Evolutionary conservation across 2,797 vertebrate species (phyloP).

Genomic region (Liasis olivaceus): DNA sequence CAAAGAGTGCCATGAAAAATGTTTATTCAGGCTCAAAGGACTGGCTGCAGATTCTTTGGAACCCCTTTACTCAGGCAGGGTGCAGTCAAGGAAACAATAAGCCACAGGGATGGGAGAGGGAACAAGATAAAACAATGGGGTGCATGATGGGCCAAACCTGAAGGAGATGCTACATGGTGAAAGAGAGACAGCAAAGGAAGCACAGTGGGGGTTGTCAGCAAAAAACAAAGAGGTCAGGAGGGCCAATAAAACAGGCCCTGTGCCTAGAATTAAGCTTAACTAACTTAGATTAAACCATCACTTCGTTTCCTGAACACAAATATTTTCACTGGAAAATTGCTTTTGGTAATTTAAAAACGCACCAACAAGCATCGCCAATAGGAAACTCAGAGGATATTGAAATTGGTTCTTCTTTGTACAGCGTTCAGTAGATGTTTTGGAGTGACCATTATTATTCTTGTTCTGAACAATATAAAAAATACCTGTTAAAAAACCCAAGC

Average conservation of each 20-base stretch:
- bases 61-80: not conserved
- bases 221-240: not conserved
- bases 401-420: not conserved
- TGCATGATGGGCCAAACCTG: not conserved
- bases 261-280: not conserved
- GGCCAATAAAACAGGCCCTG: not conserved
- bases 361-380: not conserved
- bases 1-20: slow-evolving; percentile 8
- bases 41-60: slow-evolving; percentile 15
- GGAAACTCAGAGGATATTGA: not conserved
- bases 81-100: slow-evolving; percentile 5
- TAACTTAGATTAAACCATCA: not conserved
- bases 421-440: not conserved
- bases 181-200: not conserved
- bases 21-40: slow-evolving; percentile 4
- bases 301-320: not conserved
- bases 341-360: not conserved
- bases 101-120: not conserved
- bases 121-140: not conserved
- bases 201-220: not conserved
- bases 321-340: slow-evolving; percentile 14
- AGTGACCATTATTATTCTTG: not conserved
- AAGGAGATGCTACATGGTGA: not conserved
- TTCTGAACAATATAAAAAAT: not conserved
- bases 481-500: not conserved